Conservation (phyloP, 2,797 vertebrate species). For the Rhinoraja longicauda region DNA sequence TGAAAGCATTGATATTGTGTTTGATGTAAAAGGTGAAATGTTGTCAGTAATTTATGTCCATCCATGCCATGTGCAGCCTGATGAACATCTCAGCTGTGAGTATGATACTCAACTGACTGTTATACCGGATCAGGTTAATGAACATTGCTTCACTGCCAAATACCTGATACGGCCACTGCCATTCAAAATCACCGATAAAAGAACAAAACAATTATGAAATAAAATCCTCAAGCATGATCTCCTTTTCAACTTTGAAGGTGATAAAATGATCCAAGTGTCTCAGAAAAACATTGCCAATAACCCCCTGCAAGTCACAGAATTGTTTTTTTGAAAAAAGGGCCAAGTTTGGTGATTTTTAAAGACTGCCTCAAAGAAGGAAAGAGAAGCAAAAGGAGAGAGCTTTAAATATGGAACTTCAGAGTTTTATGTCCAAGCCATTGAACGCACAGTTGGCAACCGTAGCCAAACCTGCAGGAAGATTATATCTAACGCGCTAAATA, state of each 20-base stretch:
- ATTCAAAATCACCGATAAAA: neutral
- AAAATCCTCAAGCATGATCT: neutral
- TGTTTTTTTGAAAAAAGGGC: no score
- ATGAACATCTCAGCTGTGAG: neutral
- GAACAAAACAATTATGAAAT: neutral
- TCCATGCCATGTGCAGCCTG: neutral
- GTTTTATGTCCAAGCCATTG: neutral
- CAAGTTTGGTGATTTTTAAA: neutral
- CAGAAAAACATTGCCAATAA: neutral
- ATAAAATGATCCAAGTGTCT: neutral
- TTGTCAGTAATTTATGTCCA: neutral
- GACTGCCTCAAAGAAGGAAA: neutral
- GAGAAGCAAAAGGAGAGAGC: neutral
- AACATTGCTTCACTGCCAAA: no score
- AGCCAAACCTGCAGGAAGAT: no score
- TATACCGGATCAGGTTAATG: constrained; percentile 8
- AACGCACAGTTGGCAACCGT: neutral
- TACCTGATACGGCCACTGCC: no score
- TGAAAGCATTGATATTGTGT: neutral
- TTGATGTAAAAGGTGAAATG: neutral
- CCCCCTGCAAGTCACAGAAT: no score
- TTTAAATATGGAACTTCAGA: neutral
- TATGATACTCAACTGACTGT: constrained; percentile 2
- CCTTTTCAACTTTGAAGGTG: neutral
- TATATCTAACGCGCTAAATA: no score